These are phyloP conservation scores for Dasyprocta punctata DNA, from an alignment of 2,113 vertebrate genomes.

Conservation along the genomic window DNA sequence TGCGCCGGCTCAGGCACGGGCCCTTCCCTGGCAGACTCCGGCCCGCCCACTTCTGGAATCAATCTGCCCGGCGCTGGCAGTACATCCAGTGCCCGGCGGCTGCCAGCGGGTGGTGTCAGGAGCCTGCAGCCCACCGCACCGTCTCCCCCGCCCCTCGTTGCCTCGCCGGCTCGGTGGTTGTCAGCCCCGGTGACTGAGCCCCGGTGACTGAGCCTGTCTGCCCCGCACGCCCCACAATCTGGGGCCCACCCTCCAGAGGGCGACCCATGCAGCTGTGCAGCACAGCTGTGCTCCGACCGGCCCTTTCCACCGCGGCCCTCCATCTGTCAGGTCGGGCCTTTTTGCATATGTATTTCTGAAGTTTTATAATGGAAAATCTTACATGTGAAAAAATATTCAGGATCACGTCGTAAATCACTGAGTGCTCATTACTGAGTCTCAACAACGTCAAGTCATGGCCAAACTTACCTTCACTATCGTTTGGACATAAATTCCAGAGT, in stretches of 20 bases:
- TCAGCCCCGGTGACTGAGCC: background rate
- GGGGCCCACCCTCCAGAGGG: background rate
- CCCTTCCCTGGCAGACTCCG: background rate
- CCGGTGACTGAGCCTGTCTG: background rate
- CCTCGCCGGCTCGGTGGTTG: too few relatives aligned
- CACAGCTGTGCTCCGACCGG: background rate
- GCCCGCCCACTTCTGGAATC: constrained; percentile 47
- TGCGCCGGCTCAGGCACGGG: background rate
- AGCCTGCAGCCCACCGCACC: background rate
- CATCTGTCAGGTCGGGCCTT: background rate
- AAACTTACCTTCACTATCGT: background rate
- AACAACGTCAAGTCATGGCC: background rate
- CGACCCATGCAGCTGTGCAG: background rate
- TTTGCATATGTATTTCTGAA: background rate
- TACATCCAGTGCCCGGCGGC: constrained; percentile 46
- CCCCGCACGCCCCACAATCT: background rate
- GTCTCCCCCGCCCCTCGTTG: background rate
- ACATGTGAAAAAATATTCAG: background rate
- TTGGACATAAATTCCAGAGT: background rate
- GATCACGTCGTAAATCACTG: background rate
- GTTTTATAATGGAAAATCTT: background rate
- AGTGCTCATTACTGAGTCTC: background rate
- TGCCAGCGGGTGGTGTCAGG: constrained; percentile 48
- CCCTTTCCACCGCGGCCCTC: background rate
- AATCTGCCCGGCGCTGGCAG: constrained; percentile 52